Evolutionary conservation across 64 coral and sea anemone genomes (phyloP).

Genomic region (Acropora yongei): DNA sequence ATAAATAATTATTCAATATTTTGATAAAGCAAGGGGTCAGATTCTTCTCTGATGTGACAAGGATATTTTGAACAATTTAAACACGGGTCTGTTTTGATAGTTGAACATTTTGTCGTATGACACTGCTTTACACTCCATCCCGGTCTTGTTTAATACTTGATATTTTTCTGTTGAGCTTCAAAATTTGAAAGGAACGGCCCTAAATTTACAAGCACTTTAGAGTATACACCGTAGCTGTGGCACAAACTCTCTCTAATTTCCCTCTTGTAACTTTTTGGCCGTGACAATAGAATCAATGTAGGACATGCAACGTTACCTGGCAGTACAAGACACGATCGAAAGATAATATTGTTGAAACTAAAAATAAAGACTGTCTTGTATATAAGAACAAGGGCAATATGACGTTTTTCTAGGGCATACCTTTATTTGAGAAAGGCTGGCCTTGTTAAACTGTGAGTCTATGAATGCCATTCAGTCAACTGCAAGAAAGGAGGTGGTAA

Average conservation of each 20-base stretch:
- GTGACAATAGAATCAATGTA: constrained; percentile 15
- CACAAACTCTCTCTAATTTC: background rate
- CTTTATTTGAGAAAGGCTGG: constrained; percentile 41
- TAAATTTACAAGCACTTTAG: background rate
- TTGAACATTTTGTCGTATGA: too few relatives aligned
- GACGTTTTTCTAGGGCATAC: background rate
- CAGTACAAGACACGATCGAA: constrained; percentile 3
- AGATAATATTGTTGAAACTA: background rate
- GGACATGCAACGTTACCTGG: constrained; percentile 33
- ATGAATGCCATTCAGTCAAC: constrained; percentile 26
- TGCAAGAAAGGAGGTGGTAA: background rate
- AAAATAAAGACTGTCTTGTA: background rate
- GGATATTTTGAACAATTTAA: background rate
- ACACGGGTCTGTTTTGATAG: too few relatives aligned
- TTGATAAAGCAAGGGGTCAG: background rate
- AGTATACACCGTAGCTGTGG: background rate
- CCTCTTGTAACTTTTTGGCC: constrained; percentile 22
- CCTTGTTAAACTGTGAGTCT: constrained; percentile 51
- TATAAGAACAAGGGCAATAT: background rate
- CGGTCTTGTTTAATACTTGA: too few relatives aligned
- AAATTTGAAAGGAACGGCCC: background rate
- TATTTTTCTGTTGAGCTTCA: background rate
- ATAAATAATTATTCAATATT: background rate
- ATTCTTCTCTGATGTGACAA: background rate
- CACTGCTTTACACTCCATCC: too few relatives aligned